Evolutionary conservation across 2,797 vertebrate genomes (phyloP).

Genomic region (Mormyrus proboscirostris): DNA sequence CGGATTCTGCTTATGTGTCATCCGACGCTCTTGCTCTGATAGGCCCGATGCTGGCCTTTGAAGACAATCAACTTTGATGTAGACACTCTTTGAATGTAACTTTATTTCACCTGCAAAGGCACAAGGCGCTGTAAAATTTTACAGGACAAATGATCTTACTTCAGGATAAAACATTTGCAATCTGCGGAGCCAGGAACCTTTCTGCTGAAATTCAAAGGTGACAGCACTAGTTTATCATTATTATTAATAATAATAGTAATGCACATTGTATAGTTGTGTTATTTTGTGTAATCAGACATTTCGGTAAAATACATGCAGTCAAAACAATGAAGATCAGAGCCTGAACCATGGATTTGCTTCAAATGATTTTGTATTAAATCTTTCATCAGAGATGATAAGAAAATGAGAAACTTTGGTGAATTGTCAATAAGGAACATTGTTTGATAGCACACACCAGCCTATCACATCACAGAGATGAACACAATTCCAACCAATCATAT

Average conservation of each 20-base stretch:
- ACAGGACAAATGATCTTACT: not conserved
- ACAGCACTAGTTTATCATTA: not conserved
- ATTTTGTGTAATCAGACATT: not conserved
- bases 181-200: not conserved
- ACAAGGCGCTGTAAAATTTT: not conserved
- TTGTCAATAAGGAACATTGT: not conserved
- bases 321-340: not conserved
- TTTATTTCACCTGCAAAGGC: not conserved
- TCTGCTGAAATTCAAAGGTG: not conserved
- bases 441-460: not conserved
- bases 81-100: not conserved
- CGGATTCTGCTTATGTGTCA: not conserved
- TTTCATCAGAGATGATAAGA: not conserved
- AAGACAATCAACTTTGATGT: not conserved
- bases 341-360: not conserved
- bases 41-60: not conserved
- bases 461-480: not conserved
- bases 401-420: not conserved
- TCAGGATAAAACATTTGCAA: not conserved
- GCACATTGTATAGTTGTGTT: not conserved
- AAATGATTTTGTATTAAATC: not conserved
- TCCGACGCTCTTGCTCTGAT: not conserved
- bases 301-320: not conserved
- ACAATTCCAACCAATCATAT: not conserved
- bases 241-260: not conserved